These are phyloP conservation scores for Zaprionus ornatus DNA, from an alignment of 1,140 invertebrate species.

Conservation along the genomic window DNA sequence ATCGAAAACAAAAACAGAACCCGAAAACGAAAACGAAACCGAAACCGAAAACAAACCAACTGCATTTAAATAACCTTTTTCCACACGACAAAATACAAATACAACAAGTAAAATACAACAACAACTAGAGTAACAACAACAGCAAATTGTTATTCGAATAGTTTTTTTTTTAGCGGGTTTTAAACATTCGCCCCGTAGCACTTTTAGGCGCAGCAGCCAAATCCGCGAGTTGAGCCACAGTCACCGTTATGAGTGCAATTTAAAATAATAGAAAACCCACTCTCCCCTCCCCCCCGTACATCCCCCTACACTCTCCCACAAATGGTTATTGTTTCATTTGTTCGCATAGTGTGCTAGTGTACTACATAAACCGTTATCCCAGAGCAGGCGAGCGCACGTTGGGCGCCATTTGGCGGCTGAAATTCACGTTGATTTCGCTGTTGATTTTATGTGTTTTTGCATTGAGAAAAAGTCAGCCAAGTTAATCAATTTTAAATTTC, in stretches of 20 bases:
- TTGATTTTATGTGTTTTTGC: slow-evolving; percentile 36
- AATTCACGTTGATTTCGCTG: slow-evolving; percentile 27
- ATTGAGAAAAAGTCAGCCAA: slow-evolving; percentile 34
- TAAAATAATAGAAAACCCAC: slow-evolving; percentile 26
- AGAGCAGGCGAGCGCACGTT: neutral
- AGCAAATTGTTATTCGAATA: slow-evolving; percentile 11
- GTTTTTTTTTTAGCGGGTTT: slow-evolving; percentile 16
- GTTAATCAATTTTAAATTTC: slow-evolving; percentile 7
- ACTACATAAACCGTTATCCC: neutral
- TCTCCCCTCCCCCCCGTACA: neutral
- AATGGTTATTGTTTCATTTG: slow-evolving; percentile 47
- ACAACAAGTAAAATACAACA: neutral
- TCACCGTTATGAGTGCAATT: slow-evolving; percentile 43
- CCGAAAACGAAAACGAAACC: neutral
- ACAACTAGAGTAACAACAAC: slow-evolving; percentile 8
- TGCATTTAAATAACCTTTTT: slow-evolving; percentile 55
- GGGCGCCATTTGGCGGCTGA: neutral
- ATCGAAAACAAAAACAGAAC: slow-evolving; percentile 2
- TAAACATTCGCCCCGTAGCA: slow-evolving; percentile 14
- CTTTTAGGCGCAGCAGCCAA: slow-evolving; percentile 13
- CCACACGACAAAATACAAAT: slow-evolving; percentile 41
- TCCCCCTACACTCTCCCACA: neutral
- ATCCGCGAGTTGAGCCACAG: slow-evolving; percentile 32
- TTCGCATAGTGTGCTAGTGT: slow-evolving; percentile 21
- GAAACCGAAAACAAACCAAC: slow-evolving; percentile 37